A percentile compares a stretch with the other conserved stretches of the same genome.
phyloP scores from a whole-genome alignment of 2,113 vertebrate genomes.

The Malurus cyaneus region DNA sequence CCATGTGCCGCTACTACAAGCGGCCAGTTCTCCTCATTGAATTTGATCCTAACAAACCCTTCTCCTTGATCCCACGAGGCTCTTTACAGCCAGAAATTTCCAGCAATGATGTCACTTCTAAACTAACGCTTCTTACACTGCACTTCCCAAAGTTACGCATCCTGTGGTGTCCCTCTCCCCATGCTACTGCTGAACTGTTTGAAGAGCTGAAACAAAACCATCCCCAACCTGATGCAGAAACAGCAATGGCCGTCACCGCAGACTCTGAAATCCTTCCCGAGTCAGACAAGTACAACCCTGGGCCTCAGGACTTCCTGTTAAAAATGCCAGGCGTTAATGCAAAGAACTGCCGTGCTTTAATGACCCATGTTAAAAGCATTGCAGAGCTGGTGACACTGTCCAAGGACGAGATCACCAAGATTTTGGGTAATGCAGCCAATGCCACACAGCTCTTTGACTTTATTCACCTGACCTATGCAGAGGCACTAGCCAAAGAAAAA shows the following conservation, averaged over 20 bases:
- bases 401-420: conserved; percentile 77
- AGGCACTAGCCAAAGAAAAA: conserved; percentile 64
- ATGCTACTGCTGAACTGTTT: conserved; percentile 89
- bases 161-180: conserved; percentile 94
- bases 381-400: conserved; percentile 83
- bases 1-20: conserved; percentile 93
- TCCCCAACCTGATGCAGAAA: conserved; percentile 78
- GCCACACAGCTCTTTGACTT: conserved; percentile 88
- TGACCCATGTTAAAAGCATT: conserved; percentile 81
- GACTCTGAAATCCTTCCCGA: conserved; percentile 87
- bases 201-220: conserved; percentile 87
- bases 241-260: conserved; percentile 83
- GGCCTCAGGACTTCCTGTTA: conserved; percentile 91
- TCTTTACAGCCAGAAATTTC: conserved; percentile 90
- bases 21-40: conserved; percentile 91
- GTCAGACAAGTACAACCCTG: conserved; percentile 87
- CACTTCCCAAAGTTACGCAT: conserved; percentile 93
- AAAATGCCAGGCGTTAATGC: conserved; percentile 91
- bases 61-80: conserved; percentile 83
- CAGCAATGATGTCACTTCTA: conserved; percentile 86
- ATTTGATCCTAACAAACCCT: conserved; percentile 89
- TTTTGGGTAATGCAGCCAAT: conserved; percentile 79
- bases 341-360: conserved; percentile 85
- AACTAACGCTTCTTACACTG: conserved; percentile 89
- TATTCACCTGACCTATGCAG: conserved; percentile 79